Base-by-base conservation (phyloP, 2,113 vertebrate species). In the Oncorhynchus gorbuscha region DNA sequence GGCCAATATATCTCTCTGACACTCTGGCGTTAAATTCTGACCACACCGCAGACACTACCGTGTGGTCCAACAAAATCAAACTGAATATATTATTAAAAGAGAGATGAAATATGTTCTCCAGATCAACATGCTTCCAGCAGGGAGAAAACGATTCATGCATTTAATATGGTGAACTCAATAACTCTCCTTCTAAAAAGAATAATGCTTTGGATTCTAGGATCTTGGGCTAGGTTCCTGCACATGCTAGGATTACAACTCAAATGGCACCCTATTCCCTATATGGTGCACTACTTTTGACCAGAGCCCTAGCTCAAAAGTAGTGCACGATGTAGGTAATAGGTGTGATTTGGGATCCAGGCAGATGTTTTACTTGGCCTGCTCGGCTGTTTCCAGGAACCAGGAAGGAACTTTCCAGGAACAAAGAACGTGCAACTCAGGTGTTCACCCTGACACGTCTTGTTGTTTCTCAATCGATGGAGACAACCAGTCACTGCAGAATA, bases 91-190 rank as follows among this genome's bases (percentile, higher is more conserved):
- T 81, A 88, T 80, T 70, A 86, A 87, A 76, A 83, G 58, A 67
- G 71, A 67, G 72, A 79, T 82, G 62, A 80, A 90, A 92, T 91
- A 16, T 78, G 83, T 89, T 89, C 1, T 45, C 89, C 89, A 90
- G 85, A 89, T 93, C 89, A 88, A 84, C 81, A 61, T 28, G 71
- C 70, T 81, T 76, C 77, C 82, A 64, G 61, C 7, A 24, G 64
- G 81, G 76, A 80, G 74, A 80, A 71, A 76, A 62, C 77, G 7
- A 45, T 45, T 86, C 80, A 88, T 89, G 84, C 13, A 11, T 87
- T 88, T 88, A 88, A 85, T 88, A 87, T 70, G 83, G 45, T 71
- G 77, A 90, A 76, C 78, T 88, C 84, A 79, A 71, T 85, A 81
- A 83, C 84, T 82, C 81, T 83, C 39, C 78, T 74, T 81, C 80